Conservation (phyloP, 2,888 invertebrate genomes). For the Phortica magna region DNA sequence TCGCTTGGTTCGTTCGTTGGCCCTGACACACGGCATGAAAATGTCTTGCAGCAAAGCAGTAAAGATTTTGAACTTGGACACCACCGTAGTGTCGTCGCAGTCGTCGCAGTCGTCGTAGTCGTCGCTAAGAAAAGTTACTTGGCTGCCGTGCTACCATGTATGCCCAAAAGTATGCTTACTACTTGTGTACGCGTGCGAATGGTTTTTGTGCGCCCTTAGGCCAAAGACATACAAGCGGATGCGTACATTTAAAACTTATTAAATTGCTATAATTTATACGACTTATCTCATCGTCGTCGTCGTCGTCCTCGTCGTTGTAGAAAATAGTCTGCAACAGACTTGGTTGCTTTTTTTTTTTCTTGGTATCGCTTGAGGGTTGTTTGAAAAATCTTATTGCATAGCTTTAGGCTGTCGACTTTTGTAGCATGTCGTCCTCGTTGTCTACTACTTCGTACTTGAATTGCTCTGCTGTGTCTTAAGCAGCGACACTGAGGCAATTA, state of each 20-base stretch:
- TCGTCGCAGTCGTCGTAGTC: slow-evolving; percentile 21
- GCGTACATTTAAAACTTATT: slow-evolving; percentile 75
- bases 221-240: slow-evolving; percentile 57
- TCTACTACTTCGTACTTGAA: too few species aligned
- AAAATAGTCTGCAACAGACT: slow-evolving; percentile 11
- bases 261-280: slow-evolving; percentile 77
- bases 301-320: slow-evolving; percentile 4
- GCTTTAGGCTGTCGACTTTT: slow-evolving; percentile 29
- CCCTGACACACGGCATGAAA: not conserved
- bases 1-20: too few species aligned
- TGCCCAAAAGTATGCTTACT: not conserved
- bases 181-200: not conserved
- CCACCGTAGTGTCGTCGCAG: slow-evolving; percentile 12
- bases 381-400: slow-evolving; percentile 43
- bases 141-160: not conserved
- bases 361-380: slow-evolving; percentile 56
- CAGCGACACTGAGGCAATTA: slow-evolving; percentile 65
- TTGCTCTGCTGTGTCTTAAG: not conserved
- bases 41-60: slow-evolving; percentile 2
- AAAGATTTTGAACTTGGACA: slow-evolving; percentile 19
- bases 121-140: slow-evolving; percentile 2
- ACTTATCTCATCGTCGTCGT: slow-evolving; percentile 65
- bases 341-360: not conserved
- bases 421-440: too few species aligned
- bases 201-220: not conserved